These are phyloP conservation scores for Solea senegalensis DNA, from an alignment of 2,113 vertebrate genomes.

Conservation along the genomic window DNA sequence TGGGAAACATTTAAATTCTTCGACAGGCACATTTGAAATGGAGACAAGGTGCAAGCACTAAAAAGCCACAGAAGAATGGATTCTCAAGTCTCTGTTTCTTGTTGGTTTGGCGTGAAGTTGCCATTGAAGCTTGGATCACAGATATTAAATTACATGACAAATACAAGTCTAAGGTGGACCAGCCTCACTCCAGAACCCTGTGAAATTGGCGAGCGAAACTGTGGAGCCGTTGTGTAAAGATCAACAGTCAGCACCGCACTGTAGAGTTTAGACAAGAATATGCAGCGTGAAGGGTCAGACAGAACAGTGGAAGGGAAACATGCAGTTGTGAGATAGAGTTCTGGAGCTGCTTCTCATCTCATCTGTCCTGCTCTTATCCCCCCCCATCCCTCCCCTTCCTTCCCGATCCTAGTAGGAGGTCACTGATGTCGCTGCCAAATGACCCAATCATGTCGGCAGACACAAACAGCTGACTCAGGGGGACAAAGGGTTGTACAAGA, in stretches of 20 bases:
- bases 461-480: constrained; percentile 83
- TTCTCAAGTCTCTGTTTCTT: constrained; percentile 21
- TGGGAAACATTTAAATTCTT: not conserved
- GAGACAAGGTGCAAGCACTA: constrained; percentile 12
- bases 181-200: constrained; percentile 8
- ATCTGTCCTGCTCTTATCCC: constrained; percentile 49
- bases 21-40: constrained; percentile 14
- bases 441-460: constrained; percentile 77
- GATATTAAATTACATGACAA: constrained; percentile 36
- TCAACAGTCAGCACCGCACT: constrained; percentile 17
- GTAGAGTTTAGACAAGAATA: constrained; percentile 24
- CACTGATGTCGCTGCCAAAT: constrained; percentile 77
- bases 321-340: constrained; percentile 56
- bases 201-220: constrained; percentile 12
- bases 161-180: constrained; percentile 24
- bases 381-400: constrained; percentile 55
- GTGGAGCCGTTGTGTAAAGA: constrained; percentile 21
- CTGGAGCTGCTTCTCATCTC: constrained; percentile 50
- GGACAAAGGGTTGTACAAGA: constrained; percentile 67
- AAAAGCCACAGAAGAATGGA: constrained; percentile 7
- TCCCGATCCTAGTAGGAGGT: constrained; percentile 72
- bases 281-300: constrained; percentile 32
- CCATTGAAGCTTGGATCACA: not conserved
- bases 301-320: constrained; percentile 40
- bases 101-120: constrained; percentile 3